Percentiles rank a stretch among this genome's conserved stretches.
Evolutionary conservation across 2,113 vertebrate genomes (phyloP).

Genomic region (Pogona vitticeps): DNA sequence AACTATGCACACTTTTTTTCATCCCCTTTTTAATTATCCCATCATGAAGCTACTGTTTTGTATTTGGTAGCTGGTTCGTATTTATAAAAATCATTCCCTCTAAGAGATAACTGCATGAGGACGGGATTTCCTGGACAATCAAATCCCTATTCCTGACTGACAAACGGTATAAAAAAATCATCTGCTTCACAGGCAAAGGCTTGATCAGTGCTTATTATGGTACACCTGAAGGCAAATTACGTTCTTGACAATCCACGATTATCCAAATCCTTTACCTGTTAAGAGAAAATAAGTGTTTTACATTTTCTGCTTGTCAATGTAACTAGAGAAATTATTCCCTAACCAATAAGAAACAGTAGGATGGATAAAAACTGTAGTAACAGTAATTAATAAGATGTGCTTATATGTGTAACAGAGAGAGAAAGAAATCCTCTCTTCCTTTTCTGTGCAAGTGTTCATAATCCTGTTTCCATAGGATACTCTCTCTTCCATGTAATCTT

Average conservation of each 20-base stretch:
- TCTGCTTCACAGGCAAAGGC: conserved; percentile 77
- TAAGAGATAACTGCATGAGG: conserved; percentile 70
- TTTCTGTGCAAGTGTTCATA: no score
- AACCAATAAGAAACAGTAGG: not conserved
- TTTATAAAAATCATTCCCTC: conserved; percentile 78
- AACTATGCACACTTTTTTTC: conserved; percentile 47
- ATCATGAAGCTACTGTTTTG: conserved; percentile 73
- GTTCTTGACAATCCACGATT: conserved; percentile 96
- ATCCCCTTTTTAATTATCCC: conserved; percentile 72
- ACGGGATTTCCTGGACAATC: conserved; percentile 70
- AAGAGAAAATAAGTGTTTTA: not conserved
- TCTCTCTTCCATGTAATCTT: no score
- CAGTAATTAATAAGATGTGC: not conserved
- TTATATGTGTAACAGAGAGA: no score
- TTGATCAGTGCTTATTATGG: conserved; percentile 80
- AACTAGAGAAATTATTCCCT: not conserved
- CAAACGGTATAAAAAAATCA: conserved; percentile 81
- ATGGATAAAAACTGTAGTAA: not conserved
- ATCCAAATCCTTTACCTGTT: conserved; percentile 96
- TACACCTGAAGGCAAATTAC: conserved; percentile 71
- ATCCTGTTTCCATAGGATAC: no score
- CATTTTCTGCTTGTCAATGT: not conserved
- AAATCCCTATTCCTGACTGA: conserved; percentile 72
- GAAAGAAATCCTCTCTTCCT: no score
- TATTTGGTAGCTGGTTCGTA: conserved; percentile 71